These are phyloP conservation scores for Neoarius graeffei DNA, from an alignment of 2,113 vertebrate genomes.

Conservation along the genomic window DNA sequence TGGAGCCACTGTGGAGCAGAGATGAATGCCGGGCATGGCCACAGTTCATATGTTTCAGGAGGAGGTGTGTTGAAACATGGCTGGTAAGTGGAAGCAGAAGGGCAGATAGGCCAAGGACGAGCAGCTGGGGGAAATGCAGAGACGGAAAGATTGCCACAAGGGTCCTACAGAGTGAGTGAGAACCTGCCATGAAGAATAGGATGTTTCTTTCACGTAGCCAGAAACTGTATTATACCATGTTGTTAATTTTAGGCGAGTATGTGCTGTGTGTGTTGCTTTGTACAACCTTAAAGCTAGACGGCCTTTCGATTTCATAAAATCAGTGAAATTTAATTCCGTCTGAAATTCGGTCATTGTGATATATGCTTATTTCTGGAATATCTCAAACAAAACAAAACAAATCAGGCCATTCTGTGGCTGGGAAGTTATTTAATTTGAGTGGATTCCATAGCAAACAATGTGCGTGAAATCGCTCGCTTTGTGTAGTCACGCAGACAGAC, in stretches of 20 bases:
- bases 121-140: conserved; percentile 52
- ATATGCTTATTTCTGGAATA: no score
- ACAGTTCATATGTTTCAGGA: conserved; percentile 49
- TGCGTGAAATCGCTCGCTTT: no score
- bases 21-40: conserved; percentile 42
- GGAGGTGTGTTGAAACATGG: conserved; percentile 22
- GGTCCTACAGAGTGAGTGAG: not conserved
- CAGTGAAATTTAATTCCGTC: no score
- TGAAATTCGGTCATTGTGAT: no score
- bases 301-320: no score
- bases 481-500: no score
- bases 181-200: not conserved
- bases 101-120: conserved; percentile 40
- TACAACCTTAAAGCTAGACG: no score
- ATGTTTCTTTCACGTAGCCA: not conserved
- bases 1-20: conserved; percentile 58
- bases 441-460: no score
- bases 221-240: not conserved
- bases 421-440: no score
- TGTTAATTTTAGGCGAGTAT: no score
- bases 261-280: not conserved
- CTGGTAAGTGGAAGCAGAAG: conserved; percentile 44
- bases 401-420: no score
- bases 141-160: conserved; percentile 43
- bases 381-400: no score